Conservation (phyloP, 2,888 invertebrate species). For the Athripsodes cinereus region DNA sequence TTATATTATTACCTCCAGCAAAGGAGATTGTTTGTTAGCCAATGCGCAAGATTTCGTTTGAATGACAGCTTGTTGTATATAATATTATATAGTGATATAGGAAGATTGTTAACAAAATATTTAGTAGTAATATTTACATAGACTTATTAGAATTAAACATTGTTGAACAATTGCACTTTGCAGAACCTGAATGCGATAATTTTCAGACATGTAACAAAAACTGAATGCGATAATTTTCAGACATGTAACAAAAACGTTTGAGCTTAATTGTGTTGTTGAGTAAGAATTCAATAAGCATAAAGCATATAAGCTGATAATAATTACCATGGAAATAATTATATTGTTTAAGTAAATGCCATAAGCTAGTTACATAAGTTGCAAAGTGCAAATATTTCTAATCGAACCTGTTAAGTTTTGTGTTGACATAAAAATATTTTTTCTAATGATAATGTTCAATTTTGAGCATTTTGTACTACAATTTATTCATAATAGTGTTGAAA, state of each 20-base stretch:
- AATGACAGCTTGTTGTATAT: slow-evolving; percentile 23
- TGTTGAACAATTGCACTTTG: slow-evolving; percentile 24
- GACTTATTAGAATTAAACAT: slow-evolving; percentile 17
- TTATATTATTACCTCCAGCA: slow-evolving; percentile 23
- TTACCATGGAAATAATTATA: not conserved
- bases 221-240: not conserved
- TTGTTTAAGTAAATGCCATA: slow-evolving; percentile 7
- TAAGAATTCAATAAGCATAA: not conserved
- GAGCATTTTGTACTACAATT: slow-evolving; percentile 8
- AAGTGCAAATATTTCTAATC: slow-evolving; percentile 17
- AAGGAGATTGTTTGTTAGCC: slow-evolving; percentile 16
- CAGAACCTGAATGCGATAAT: not conserved
- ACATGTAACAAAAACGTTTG: not conserved
- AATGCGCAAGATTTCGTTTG: slow-evolving; percentile 17
- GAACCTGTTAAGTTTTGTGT: slow-evolving; percentile 20
- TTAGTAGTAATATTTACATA: slow-evolving; percentile 20
- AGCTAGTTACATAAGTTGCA: slow-evolving; percentile 9
- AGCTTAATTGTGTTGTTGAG: slow-evolving; percentile 1
- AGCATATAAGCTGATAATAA: not conserved
- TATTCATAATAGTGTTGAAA: not conserved
- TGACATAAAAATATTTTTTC: slow-evolving; percentile 15
- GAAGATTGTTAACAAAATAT: slow-evolving; percentile 18
- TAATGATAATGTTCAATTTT: slow-evolving; percentile 12
- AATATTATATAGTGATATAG: slow-evolving; percentile 18
- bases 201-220: not conserved